Base-by-base conservation (phyloP, 2,888 invertebrate species). In the Scotopteryx bipunctaria region DNA sequence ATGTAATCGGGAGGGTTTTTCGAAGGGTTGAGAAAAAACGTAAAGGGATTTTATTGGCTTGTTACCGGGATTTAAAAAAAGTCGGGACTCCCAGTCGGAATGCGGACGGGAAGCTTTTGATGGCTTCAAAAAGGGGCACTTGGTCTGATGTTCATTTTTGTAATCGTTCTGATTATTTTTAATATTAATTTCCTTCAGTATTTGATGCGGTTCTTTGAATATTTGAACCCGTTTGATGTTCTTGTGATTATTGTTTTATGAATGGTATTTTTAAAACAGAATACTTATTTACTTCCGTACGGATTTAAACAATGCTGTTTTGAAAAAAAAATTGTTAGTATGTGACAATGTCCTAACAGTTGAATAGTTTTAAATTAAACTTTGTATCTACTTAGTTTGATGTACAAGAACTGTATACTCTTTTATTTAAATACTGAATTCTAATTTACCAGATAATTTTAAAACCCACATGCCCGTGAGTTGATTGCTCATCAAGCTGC, bases 1-100 rank as follows among this genome's bases (percentile, higher is more conserved):
- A 78, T 88, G 89, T 91, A 89, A 91, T 90, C 88, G 82, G 73
- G 77, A 89, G 81, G 85, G 86, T 85, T 90, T 83, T 86, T 83
- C 17, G 40, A 27, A 74, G 71, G 74, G 74, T 66, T 75, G 76
- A 68, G 69, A 69, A 87, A 87, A 88, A 91, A 90, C 83, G 85
- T 78, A 79, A 77, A 60, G 68, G 87, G 87, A 86, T 89, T 87
- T 35, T 90, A 91, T 91, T 91, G 91, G 91, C 91, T 90, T 91
- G 90, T 91, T 91, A 84, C 86, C 78, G 80, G 81, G 86, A 83
- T 89, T 90, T 85, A 77, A 88, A 86, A 87, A 86, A 86, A 82
- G 78, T 79, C 73, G 76, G 75, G 68, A 64, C 64, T 72, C 71
- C 73, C 69, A 65, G n/a, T n/a, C n/a, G 79, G 85, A 84, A 86